Conservation (phyloP, 2,888 invertebrate genomes). For the Protodeltote pygarga region DNA sequence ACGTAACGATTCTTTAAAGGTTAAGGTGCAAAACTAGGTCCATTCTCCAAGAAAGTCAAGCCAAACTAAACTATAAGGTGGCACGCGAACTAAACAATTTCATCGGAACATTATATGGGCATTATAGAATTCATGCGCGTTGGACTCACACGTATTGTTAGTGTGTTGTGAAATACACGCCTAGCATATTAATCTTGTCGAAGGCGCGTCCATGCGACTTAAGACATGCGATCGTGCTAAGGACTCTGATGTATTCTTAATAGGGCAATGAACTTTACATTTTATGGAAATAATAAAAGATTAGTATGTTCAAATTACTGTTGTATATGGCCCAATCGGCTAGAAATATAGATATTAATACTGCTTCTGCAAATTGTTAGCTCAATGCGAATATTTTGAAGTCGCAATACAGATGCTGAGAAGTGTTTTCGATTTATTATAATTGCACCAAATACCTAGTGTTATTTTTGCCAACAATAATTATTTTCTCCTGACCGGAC, state of each 20-base stretch:
- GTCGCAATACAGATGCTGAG: too few species aligned
- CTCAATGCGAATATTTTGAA: too few species aligned
- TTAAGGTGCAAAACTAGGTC: conserved; percentile 10
- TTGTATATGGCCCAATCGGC: too few species aligned
- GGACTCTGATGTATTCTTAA: conserved; percentile 62
- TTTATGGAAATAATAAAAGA: conserved; percentile 46
- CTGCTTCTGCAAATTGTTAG: too few species aligned
- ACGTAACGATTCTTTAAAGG: too few species aligned
- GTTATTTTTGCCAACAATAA: too few species aligned
- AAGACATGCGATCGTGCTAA: conserved; percentile 63
- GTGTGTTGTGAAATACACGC: conserved; percentile 75
- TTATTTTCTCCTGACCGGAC: too few species aligned
- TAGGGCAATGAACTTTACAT: conserved; percentile 73
- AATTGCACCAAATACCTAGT: too few species aligned
- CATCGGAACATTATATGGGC: conserved; percentile 84
- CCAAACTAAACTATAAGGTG: conserved; percentile 72
- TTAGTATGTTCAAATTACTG: conserved; percentile 34
- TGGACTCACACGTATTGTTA: conserved; percentile 78
- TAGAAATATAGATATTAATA: too few species aligned
- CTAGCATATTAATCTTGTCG: conserved; percentile 83
- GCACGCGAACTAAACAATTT: conserved; percentile 77
- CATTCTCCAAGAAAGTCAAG: conserved; percentile 69
- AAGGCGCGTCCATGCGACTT: conserved; percentile 66
- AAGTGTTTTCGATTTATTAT: too few species aligned
- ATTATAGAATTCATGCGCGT: conserved; percentile 85